Evolutionary conservation across 2,888 invertebrate species (phyloP).

Genomic region (Hypomecis punctinalis): DNA sequence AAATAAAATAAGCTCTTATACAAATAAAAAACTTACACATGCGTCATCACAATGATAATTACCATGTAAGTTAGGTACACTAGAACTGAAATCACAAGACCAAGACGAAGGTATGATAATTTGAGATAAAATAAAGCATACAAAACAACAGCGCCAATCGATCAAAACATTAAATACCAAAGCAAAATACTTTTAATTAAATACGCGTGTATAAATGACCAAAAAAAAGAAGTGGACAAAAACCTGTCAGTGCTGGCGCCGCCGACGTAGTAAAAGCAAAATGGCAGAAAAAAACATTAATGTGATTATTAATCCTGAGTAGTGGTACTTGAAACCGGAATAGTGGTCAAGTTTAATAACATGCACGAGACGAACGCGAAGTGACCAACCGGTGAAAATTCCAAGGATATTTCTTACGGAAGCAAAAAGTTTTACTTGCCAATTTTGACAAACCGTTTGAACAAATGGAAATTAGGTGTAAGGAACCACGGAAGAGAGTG

Average conservation of each 20-base stretch:
- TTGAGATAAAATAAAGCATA: not conserved
- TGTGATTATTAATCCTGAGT: constrained; percentile 73
- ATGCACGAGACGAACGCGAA: constrained; percentile 51
- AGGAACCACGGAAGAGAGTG: no score
- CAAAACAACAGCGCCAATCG: constrained; percentile 31
- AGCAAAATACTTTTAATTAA: constrained; percentile 52
- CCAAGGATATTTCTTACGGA: not conserved
- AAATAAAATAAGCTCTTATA: no score
- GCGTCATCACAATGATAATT: no score
- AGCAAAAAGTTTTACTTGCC: not conserved
- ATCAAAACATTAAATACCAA: constrained; percentile 44
- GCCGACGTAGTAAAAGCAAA: constrained; percentile 57
- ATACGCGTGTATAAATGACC: constrained; percentile 38
- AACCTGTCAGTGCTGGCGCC: constrained; percentile 64
- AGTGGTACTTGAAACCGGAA: constrained; percentile 63
- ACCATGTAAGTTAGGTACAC: no score
- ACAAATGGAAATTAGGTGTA: no score
- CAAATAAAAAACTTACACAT: no score
- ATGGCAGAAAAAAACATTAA: constrained; percentile 59
- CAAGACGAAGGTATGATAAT: no score
- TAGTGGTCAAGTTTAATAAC: constrained; percentile 60
- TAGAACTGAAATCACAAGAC: no score
- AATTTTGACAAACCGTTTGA: not conserved
- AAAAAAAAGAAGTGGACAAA: constrained; percentile 42
- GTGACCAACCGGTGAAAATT: constrained; percentile 60